phyloP scores from a whole-genome alignment of 1,140 invertebrate species.

The Aphis gossypii region DNA sequence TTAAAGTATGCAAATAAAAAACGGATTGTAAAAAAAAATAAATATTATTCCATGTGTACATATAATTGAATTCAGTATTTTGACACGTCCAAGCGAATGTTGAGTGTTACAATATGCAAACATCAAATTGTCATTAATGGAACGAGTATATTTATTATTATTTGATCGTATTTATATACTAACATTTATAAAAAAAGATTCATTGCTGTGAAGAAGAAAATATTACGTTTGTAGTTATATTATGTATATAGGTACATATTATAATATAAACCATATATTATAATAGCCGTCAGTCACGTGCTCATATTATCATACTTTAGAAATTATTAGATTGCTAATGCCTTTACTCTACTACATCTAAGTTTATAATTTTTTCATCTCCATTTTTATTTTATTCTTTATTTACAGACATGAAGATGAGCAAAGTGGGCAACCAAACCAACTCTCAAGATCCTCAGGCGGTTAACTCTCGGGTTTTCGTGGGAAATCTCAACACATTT shows the following conservation, averaged over 20 bases:
- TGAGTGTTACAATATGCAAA: not conserved
- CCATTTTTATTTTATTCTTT: not conserved
- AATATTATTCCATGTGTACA: not conserved
- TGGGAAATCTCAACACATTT: slow-evolving; percentile 90
- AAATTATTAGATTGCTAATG: not conserved
- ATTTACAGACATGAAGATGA: slow-evolving; percentile 74
- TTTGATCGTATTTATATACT: not conserved
- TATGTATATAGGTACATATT: not conserved
- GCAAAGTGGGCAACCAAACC: slow-evolving; percentile 86
- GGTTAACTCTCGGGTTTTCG: slow-evolving; percentile 86
- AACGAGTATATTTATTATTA: not conserved
- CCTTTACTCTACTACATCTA: not conserved
- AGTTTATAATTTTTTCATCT: not conserved
- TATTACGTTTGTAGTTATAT: not conserved
- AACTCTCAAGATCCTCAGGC: slow-evolving; percentile 87
- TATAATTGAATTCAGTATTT: not conserved
- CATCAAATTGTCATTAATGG: not conserved
- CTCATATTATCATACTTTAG: not conserved
- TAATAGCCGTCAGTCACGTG: not conserved
- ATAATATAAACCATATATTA: not conserved
- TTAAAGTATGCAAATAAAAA: not conserved
- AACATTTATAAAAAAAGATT: not conserved
- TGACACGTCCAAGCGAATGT: not conserved
- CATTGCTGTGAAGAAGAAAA: not conserved
- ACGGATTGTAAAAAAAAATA: not conserved